phyloP scores from a whole-genome alignment of 2,888 invertebrate species.

The Hirtodrosophila histrioides region DNA sequence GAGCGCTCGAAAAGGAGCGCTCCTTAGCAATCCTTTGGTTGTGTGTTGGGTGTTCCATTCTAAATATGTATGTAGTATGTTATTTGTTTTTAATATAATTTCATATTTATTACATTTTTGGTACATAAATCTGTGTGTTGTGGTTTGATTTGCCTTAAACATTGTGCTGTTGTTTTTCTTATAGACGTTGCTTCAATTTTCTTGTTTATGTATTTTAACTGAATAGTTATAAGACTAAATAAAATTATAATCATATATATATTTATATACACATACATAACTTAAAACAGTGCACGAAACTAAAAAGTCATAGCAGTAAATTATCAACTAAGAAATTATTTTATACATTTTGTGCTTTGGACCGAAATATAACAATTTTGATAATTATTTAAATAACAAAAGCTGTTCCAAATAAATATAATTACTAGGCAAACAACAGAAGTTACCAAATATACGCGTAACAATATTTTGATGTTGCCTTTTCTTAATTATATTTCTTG shows the following conservation, averaged over 20 bases:
- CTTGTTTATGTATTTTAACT: slow-evolving; percentile 41
- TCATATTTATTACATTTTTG: slow-evolving; percentile 82
- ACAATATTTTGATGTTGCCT: slow-evolving; percentile 47
- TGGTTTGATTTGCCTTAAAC: slow-evolving; percentile 49
- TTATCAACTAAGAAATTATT: slow-evolving; percentile 59
- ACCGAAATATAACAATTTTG: slow-evolving; percentile 82
- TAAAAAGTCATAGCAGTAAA: slow-evolving; percentile 45
- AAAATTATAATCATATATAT: slow-evolving; percentile 57
- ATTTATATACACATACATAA: slow-evolving; percentile 61
- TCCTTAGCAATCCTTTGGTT: slow-evolving; percentile 35
- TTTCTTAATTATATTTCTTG: slow-evolving; percentile 35
- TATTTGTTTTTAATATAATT: slow-evolving; percentile 68
- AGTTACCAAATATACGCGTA: slow-evolving; percentile 24
- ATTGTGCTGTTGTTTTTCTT: slow-evolving; percentile 44
- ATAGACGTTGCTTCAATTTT: slow-evolving; percentile 38
- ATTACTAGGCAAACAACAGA: slow-evolving; percentile 50
- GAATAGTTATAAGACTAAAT: slow-evolving; percentile 61
- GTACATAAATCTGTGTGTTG: slow-evolving; percentile 81
- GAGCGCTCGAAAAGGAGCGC: slow-evolving; percentile 16
- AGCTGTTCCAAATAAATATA: slow-evolving; percentile 54
- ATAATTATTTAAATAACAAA: slow-evolving; percentile 51
- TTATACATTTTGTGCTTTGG: slow-evolving; percentile 81
- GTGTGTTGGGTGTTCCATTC: slow-evolving; percentile 29
- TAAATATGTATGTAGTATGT: slow-evolving; percentile 34
- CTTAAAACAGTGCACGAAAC: slow-evolving; percentile 62